These are phyloP conservation scores for Platanista minor DNA, from an alignment of 2,113 vertebrate genomes.

Conservation along the genomic window DNA sequence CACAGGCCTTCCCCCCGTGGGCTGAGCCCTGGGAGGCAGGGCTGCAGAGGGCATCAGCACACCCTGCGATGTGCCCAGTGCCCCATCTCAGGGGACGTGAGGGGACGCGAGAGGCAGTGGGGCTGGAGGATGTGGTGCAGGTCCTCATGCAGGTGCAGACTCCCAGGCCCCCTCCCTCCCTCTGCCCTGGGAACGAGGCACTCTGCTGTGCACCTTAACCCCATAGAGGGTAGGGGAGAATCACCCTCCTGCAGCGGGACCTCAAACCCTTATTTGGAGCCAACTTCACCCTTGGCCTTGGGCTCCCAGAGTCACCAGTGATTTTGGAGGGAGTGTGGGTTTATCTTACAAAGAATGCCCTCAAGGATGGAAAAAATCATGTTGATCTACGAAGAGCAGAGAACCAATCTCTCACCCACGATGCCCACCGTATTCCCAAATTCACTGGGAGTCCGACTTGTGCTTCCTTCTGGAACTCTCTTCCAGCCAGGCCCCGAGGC, in stretches of 20 bases:
- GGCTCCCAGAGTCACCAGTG: neutral
- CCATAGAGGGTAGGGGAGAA: neutral
- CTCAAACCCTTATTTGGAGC: neutral
- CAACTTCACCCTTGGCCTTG: neutral
- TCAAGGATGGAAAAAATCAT: neutral
- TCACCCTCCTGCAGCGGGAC: neutral
- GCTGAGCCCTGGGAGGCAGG: neutral
- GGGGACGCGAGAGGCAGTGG: fast-evolving
- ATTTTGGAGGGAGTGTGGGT: neutral
- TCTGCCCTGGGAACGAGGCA: neutral
- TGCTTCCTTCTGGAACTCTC: conserved; percentile 31
- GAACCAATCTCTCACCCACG: conserved; percentile 32
- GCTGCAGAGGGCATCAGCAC: neutral
- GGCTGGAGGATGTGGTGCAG: neutral
- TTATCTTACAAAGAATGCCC: conserved; percentile 51
- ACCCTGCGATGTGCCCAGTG: neutral
- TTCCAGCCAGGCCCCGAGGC: neutral
- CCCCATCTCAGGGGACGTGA: neutral
- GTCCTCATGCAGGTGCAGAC: too few relatives aligned
- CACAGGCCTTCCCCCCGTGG: neutral
- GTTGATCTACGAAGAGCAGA: neutral
- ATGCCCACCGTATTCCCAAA: fast-evolving
- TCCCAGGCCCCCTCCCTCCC: neutral
- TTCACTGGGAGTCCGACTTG: neutral
- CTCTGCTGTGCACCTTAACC: neutral